Evolutionary conservation across 2,797 vertebrate genomes (phyloP).

Genomic region (Dermochelys coriacea): DNA sequence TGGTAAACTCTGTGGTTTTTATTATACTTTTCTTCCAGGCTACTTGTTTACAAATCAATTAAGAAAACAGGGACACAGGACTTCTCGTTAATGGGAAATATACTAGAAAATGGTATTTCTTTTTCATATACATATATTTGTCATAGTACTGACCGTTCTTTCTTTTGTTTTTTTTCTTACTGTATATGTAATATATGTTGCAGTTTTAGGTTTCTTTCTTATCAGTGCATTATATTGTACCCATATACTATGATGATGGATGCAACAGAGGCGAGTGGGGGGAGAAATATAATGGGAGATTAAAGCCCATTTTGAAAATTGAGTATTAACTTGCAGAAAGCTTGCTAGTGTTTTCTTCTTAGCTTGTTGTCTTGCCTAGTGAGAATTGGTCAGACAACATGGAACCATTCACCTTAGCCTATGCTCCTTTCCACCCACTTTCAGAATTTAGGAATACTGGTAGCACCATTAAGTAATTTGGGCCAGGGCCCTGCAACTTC

Average conservation of each 20-base stretch:
- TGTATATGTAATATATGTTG: neutral
- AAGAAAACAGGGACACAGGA: neutral
- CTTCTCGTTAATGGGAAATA: neutral
- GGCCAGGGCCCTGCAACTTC: neutral
- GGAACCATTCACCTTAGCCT: neutral
- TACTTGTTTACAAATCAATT: slow-evolving; percentile 46
- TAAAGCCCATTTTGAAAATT: fast-evolving
- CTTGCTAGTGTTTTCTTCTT: neutral
- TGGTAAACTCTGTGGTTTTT: slow-evolving; percentile 43
- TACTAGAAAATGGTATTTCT: neutral
- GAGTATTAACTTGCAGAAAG: neutral
- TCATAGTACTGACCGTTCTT: neutral
- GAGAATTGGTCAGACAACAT: fast-evolving
- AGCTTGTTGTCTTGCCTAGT: neutral
- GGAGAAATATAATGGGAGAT: neutral
- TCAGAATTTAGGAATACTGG: fast-evolving
- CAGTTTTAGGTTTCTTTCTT: neutral
- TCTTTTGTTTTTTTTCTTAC: neutral
- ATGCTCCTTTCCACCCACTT: neutral
- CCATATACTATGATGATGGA: fast-evolving
- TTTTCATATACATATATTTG: neutral
- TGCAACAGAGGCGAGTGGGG: neutral
- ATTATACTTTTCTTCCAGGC: slow-evolving; percentile 19
- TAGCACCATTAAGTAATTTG: fast-evolving
- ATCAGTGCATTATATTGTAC: fast-evolving